Percentiles rank a stretch among this genome's conserved stretches.
Conservation (phyloP, 35 echinoderm and acorn worm species). For the Chiridota heheva region DNA sequence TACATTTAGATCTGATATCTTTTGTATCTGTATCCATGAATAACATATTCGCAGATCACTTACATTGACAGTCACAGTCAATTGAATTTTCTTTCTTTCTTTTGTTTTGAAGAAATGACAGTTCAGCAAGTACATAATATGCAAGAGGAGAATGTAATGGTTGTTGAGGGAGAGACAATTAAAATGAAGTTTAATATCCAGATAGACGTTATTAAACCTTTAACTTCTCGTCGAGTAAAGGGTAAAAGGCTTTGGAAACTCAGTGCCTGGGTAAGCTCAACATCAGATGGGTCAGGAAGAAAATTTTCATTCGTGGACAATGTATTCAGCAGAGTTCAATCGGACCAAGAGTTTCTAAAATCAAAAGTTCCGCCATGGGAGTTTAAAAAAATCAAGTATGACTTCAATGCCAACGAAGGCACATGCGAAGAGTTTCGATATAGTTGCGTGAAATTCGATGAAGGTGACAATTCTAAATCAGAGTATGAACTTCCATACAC, state of each 20-base stretch:
- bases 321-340: not conserved
- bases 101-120: slow-evolving; percentile 23
- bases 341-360: slow-evolving; percentile 11
- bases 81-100: not conserved
- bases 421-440: slow-evolving; percentile 19
- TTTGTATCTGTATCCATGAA: too few species aligned
- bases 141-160: not conserved
- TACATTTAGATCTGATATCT: too few species aligned
- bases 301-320: slow-evolving; percentile 23
- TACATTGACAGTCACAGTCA: too few species aligned
- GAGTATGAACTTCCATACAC: slow-evolving; percentile 11
- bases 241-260: slow-evolving; percentile 48
- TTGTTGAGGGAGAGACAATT: slow-evolving; percentile 18
- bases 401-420: not conserved
- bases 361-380: slow-evolving; percentile 8
- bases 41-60: too few species aligned
- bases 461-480: slow-evolving; percentile 1
- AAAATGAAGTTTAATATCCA: slow-evolving; percentile 18
- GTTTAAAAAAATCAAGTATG: slow-evolving; percentile 1
- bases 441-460: slow-evolving; percentile 12
- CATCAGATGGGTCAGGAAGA: slow-evolving; percentile 21
- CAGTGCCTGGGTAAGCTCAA: slow-evolving; percentile 34
- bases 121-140: not conserved
- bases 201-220: slow-evolving; percentile 5
- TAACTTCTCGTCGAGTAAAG: slow-evolving; percentile 22